Conservation (phyloP, 2,113 vertebrate genomes). For the Rhabdornis inornatus region DNA sequence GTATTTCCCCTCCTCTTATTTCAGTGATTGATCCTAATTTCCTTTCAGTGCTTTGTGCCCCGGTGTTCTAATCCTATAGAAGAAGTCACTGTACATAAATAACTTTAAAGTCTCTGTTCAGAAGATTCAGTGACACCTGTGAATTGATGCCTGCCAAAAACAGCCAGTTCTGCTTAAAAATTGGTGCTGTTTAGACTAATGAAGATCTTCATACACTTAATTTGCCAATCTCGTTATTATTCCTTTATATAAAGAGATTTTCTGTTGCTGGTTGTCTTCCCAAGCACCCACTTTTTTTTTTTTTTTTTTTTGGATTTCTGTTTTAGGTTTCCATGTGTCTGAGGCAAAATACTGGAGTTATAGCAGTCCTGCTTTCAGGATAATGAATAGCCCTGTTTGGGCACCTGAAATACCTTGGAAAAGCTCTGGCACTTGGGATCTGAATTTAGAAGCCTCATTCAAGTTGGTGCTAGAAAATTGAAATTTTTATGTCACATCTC, state of each 20-base stretch:
- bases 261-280: neutral
- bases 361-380: neutral
- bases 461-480: neutral
- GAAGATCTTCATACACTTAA: neutral
- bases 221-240: neutral
- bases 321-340: neutral
- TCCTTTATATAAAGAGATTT: neutral
- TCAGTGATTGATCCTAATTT: neutral
- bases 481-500: neutral
- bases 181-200: neutral
- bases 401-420: neutral
- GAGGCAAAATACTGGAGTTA: neutral
- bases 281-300: rapidly evolving
- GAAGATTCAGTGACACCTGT: neutral
- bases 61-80: neutral
- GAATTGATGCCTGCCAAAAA: neutral
- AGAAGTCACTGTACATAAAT: neutral
- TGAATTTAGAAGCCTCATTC: neutral
- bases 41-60: neutral
- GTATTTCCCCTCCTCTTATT: neutral
- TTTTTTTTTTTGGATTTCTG: neutral
- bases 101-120: neutral
- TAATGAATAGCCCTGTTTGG: neutral
- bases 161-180: neutral
- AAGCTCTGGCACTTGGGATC: neutral